Conservation (phyloP, 2,797 vertebrate genomes). For the Poeciliopsis turneri region DNA sequence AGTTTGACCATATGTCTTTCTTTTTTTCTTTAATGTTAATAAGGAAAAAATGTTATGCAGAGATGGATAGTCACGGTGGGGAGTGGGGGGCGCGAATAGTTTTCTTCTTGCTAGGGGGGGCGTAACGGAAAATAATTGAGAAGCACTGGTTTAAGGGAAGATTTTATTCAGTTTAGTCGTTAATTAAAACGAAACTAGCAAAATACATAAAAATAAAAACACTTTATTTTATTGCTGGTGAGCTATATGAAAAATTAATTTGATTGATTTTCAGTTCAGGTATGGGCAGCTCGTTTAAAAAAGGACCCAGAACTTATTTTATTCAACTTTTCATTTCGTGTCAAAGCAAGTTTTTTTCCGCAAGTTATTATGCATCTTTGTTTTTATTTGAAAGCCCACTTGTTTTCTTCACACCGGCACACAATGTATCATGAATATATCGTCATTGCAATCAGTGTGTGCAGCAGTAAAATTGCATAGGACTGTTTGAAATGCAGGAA, state of each 20-base stretch:
- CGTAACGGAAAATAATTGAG: too few relatives aligned
- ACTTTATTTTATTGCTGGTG: not conserved
- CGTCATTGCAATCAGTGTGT: not conserved
- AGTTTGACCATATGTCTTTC: too few relatives aligned
- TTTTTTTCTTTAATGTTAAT: too few relatives aligned
- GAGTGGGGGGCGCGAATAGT: too few relatives aligned
- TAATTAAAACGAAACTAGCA: not conserved
- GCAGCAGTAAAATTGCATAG: not conserved
- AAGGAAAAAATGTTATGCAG: too few relatives aligned
- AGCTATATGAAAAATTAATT: not conserved
- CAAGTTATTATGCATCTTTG: not conserved
- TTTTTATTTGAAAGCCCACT: not conserved
- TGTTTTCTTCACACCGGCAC: not conserved
- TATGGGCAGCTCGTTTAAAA: not conserved
- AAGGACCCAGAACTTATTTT: not conserved
- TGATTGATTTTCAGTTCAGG: not conserved
- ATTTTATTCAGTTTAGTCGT: not conserved
- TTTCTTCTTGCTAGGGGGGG: too few relatives aligned
- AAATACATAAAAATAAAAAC: not conserved
- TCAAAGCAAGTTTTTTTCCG: not conserved
- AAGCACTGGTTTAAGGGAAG: not conserved
- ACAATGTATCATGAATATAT: not conserved
- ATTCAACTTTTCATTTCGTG: not conserved
- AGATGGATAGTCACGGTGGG: too few relatives aligned
- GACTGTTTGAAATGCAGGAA: not conserved